A percentile compares a stretch with the other conserved stretches of the same genome.
Conservation (phyloP, 2,888 invertebrate genomes). For the Adelognathus sp. region DNA sequence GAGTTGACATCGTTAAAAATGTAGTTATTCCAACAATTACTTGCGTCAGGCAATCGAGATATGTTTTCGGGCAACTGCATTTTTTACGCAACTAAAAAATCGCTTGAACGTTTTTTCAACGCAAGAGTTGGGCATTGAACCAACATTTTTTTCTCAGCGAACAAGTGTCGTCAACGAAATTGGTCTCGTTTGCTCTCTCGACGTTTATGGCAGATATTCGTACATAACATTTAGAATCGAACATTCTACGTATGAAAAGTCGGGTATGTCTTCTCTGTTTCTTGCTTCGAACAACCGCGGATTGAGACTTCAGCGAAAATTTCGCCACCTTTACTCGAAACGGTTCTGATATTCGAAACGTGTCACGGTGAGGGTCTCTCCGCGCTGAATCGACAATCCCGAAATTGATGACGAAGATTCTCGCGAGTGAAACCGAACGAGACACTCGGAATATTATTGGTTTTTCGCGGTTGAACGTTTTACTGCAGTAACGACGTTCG, state of each 20-base stretch:
- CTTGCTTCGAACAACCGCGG: not conserved
- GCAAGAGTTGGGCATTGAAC: no score
- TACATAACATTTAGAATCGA: constrained; percentile 23
- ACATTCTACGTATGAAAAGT: constrained; percentile 33
- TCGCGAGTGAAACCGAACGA: constrained; percentile 12
- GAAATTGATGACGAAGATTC: not conserved
- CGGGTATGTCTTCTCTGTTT: not conserved
- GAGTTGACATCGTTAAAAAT: no score
- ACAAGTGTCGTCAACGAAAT: constrained; percentile 15
- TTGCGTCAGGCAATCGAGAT: no score
- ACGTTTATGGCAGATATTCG: constrained; percentile 38
- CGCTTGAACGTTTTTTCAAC: no score
- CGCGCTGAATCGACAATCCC: constrained; percentile 37
- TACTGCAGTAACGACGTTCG: not conserved
- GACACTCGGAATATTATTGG: constrained; percentile 26
- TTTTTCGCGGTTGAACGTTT: constrained; percentile 22
- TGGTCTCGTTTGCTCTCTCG: not conserved
- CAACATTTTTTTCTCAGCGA: no score
- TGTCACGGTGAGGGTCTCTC: constrained; percentile 13
- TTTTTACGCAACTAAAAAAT: no score
- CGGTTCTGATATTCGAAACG: constrained; percentile 15
- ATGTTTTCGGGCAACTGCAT: no score
- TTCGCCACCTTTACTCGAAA: constrained; percentile 14
- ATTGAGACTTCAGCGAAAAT: constrained; percentile 33
- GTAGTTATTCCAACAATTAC: no score